Conservation (phyloP, 1,140 invertebrate genomes). For the Polypedilum vanderplanki region DNA sequence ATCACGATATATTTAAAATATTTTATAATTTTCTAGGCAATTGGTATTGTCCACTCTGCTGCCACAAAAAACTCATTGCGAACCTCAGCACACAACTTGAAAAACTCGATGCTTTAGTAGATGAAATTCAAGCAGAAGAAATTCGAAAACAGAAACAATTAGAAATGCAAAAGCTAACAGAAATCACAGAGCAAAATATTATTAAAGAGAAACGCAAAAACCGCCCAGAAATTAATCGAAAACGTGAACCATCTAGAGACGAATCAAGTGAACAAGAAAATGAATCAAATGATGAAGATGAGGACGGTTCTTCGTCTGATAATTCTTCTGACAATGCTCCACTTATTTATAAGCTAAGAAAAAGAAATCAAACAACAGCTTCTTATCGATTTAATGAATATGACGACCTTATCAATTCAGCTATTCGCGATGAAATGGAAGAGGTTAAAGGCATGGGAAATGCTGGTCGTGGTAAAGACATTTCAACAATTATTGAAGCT, state of each 20-base stretch:
- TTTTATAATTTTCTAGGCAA: constrained; percentile 44
- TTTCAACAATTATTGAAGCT: constrained; percentile 77
- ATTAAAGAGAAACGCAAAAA: constrained; percentile 41
- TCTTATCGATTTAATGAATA: constrained; percentile 87
- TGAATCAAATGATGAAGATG: constrained; percentile 35
- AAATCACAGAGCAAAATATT: constrained; percentile 72
- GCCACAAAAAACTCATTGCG: constrained; percentile 70
- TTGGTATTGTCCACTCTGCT: constrained; percentile 95
- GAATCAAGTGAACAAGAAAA: constrained; percentile 35
- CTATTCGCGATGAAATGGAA: constrained; percentile 67
- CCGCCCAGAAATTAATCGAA: background rate
- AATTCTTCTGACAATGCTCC: constrained; percentile 36
- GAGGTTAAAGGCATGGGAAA: constrained; percentile 67
- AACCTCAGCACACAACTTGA: constrained; percentile 55
- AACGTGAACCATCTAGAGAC: constrained; percentile 35
- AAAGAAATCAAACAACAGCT: constrained; percentile 63
- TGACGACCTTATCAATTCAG: constrained; percentile 88
- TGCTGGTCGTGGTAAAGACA: constrained; percentile 79
- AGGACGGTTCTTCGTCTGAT: constrained; percentile 32
- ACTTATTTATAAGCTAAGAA: constrained; percentile 69
- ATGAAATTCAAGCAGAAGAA: constrained; percentile 56
- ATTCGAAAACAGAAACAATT: constrained; percentile 58
- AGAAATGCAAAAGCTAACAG: constrained; percentile 58
- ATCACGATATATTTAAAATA: no score
- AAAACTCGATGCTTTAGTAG: constrained; percentile 59